Conservation (phyloP, 2,888 invertebrate genomes). For the Pristionchus fissidentatus region DNA sequence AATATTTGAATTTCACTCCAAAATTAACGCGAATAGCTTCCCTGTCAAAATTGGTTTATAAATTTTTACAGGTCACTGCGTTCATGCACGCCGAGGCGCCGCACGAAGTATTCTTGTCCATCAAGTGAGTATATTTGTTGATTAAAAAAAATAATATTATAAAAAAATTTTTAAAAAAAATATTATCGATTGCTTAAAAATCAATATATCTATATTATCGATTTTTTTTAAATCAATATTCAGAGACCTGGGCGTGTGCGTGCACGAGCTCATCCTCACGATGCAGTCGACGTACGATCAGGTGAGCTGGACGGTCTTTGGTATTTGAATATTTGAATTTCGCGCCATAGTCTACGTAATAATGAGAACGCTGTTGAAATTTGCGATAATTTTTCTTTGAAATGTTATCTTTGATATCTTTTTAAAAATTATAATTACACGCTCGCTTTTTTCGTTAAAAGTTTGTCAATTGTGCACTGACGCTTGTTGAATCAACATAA, state of each 20-base stretch:
- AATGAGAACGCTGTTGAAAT: no score
- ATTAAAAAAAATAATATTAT: neutral
- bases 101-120: conserved; percentile 56
- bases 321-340: no score
- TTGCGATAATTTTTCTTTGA: no score
- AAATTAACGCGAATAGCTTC: neutral
- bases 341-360: no score
- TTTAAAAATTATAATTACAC: neutral
- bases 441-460: no score
- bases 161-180: neutral
- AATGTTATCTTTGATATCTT: neutral
- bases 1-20: conserved; percentile 1
- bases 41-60: neutral
- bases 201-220: neutral
- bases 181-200: no score
- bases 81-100: conserved; percentile 61
- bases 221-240: conserved; percentile 23
- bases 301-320: neutral
- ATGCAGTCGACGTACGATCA: conserved; percentile 42
- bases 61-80: conserved; percentile 42
- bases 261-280: conserved; percentile 84
- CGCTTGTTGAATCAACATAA: no score
- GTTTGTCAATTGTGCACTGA: no score
- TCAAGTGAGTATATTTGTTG: conserved; percentile 48
- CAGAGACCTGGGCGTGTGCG: conserved; percentile 84